Evolutionary conservation across 2,113 vertebrate species (phyloP).

Genomic region (Gulo gulo): DNA sequence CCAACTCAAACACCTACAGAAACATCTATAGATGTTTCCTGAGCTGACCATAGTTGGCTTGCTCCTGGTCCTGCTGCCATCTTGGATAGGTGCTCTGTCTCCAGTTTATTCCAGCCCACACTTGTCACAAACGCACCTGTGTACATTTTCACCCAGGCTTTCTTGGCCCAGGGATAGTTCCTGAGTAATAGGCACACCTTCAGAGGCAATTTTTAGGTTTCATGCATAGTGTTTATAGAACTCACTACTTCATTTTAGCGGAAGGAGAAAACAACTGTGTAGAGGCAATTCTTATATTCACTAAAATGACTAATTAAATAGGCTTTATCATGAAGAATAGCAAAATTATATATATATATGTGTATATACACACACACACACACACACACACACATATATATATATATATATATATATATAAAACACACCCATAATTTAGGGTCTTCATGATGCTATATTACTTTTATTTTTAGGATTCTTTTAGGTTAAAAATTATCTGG

Average conservation of each 20-base stretch:
- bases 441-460: background rate
- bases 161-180: background rate
- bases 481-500: background rate
- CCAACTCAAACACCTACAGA: background rate
- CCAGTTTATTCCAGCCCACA: fast-evolving
- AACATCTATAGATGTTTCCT: background rate
- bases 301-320: background rate
- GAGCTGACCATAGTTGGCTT: background rate
- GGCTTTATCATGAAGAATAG: background rate
- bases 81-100: background rate
- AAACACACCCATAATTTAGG: background rate
- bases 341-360: background rate
- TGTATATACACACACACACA: too few species aligned
- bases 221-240: background rate
- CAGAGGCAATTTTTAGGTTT: background rate
- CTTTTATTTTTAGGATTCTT: background rate
- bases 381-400: too few species aligned
- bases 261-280: background rate
- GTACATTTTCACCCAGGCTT: background rate
- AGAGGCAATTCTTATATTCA: background rate
- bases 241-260: background rate
- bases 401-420: background rate
- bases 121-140: background rate
- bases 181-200: background rate
- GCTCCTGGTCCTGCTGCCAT: background rate